These are phyloP conservation scores for Syrphus vitripennis DNA, from an alignment of 2,888 invertebrate genomes.

Conservation along the genomic window DNA sequence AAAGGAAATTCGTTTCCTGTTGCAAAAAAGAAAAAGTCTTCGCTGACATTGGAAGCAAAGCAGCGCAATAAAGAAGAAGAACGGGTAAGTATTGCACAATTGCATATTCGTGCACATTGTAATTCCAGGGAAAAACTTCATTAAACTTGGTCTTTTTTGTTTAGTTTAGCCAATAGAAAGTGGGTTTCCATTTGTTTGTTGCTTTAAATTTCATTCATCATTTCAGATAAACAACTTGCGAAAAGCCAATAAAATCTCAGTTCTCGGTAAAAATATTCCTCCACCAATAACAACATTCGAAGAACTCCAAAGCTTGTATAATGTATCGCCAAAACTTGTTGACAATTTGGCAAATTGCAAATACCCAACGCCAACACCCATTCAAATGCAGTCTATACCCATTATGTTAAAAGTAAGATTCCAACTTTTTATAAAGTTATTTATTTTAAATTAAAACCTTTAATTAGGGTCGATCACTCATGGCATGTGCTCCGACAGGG, in stretches of 20 bases:
- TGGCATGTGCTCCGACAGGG: slow-evolving; percentile 98
- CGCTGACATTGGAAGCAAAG: slow-evolving; percentile 82
- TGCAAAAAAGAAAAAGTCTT: slow-evolving; percentile 81
- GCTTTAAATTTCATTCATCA: background rate
- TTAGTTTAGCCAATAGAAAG: too few species aligned
- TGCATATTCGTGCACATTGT: too few species aligned
- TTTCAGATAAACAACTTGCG: slow-evolving; percentile 87
- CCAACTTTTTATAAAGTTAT: too few species aligned
- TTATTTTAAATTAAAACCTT: background rate
- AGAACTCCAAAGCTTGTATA: slow-evolving; percentile 83
- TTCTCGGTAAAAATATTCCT: slow-evolving; percentile 90
- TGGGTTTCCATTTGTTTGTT: background rate
- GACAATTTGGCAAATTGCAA: slow-evolving; percentile 87
- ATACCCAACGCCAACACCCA: slow-evolving; percentile 90
- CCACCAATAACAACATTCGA: slow-evolving; percentile 88
- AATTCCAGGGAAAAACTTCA: background rate
- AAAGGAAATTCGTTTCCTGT: slow-evolving; percentile 15
- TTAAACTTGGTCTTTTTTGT: background rate
- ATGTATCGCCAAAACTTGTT: slow-evolving; percentile 84
- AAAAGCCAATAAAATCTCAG: slow-evolving; percentile 89
- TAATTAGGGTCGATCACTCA: slow-evolving; percentile 87
- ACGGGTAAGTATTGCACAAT: slow-evolving; percentile 62
- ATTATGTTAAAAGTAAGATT: slow-evolving; percentile 88
- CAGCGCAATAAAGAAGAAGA: slow-evolving; percentile 72
- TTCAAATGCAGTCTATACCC: slow-evolving; percentile 96